A percentile compares a stretch with the other conserved stretches of the same genome.
Conservation (phyloP, 2,888 invertebrate species). For the Lithosia quadra region DNA sequence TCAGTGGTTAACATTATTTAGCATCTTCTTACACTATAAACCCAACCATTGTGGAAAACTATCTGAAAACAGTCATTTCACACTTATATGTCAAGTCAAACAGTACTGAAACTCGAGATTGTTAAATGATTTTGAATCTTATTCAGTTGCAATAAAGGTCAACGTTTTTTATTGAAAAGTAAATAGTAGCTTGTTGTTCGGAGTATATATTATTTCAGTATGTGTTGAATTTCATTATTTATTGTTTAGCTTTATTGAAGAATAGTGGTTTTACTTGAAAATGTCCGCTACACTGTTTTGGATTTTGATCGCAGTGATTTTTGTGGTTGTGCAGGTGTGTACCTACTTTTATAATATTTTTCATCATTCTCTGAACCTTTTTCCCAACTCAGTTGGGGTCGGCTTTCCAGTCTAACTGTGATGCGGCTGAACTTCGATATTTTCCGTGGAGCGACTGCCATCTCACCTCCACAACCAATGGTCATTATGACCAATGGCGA, state of each 20-base stretch:
- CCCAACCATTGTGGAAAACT: conserved; percentile 7
- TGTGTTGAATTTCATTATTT: conserved; percentile 3
- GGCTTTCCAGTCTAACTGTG: too few relatives aligned
- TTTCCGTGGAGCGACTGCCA: too few relatives aligned
- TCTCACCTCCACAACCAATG: too few relatives aligned
- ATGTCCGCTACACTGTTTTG: not conserved
- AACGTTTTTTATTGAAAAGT: not conserved
- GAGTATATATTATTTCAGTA: conserved; percentile 1
- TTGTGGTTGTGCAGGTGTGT: conserved; percentile 7
- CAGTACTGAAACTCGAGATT: not conserved
- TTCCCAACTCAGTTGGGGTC: too few relatives aligned
- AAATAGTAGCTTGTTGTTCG: not conserved
- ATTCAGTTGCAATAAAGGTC: not conserved
- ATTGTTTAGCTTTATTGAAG: conserved; percentile 4
- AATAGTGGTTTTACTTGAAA: not conserved
- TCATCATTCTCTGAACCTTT: too few relatives aligned
- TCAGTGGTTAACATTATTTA: conserved; percentile 7
- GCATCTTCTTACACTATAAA: not conserved
- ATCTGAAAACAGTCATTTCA: conserved; percentile 3
- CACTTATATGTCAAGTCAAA: conserved; percentile 6
- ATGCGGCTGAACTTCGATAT: too few relatives aligned
- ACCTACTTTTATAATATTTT: not conserved
- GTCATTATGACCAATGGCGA: not conserved
- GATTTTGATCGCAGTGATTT: conserved; percentile 9
- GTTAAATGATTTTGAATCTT: not conserved